Evolutionary conservation across 2,888 invertebrate species (phyloP), one percentile per base, ranked within the genome.

Genomic region (Melieria omissa): DNA sequence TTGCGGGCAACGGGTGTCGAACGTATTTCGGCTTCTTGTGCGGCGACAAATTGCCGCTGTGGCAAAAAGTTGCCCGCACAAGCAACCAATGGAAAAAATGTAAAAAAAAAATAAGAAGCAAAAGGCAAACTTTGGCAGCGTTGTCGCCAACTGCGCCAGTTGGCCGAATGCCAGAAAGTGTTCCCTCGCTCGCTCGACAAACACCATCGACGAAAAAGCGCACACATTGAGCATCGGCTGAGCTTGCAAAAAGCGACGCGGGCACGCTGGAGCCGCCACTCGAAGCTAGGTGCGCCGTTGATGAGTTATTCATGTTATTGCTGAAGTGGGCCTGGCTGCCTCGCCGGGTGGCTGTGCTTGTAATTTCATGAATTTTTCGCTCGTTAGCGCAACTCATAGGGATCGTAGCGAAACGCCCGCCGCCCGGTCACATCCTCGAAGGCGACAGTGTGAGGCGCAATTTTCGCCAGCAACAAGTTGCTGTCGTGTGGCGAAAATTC

Each of bases 121-220:
- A 67, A 67, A 67, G 41, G 47, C 14, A 67, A 67, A 67, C 42
- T 67, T 67, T 49, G 41, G 8, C 60, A 60, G 16, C 16, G 2
- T 16, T 44, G 49, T 52, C 42, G 16, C 60, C 29, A 29, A n/a
- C 46, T 14, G 14, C 16, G 16, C 49, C 67, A 67, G 60, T 60
- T 67, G 44, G 67, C 47, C 16, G 67, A 10, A 52, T 52, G 61
- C 29, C 46, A 60, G 14, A 29, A 41, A 58, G 42, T 42, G 3
- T 12, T 42, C 14, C 46, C 47, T 45, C 47, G n/a, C 49, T 6
- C 46, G 75, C 77, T 79, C 79, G 77, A 76, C 80, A 76, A 79
- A 75, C 67, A 52, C 61, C 61, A 67, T 67, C 67, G 67, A 60
- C 60, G 16, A 64, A 7, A 65, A 42, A 10, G 41, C n/a, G 58